A percentile compares a stretch with the other conserved stretches of the same genome.
Evolutionary conservation across 1,140 invertebrate genomes (phyloP).

Genomic region (Sesamia nonagrioides): DNA sequence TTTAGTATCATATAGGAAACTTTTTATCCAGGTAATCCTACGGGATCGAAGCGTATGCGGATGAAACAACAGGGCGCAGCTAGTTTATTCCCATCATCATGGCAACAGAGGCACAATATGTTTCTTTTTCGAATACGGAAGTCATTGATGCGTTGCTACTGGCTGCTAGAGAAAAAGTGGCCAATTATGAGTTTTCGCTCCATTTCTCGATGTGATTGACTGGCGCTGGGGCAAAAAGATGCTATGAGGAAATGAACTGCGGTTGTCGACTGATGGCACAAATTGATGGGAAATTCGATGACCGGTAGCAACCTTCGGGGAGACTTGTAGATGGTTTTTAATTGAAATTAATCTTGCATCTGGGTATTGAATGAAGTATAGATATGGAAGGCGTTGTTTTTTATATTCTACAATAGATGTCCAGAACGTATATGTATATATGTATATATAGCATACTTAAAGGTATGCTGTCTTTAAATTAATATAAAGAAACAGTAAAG

Average conservation of each 20-base stretch:
- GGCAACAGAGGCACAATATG: background rate
- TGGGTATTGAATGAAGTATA: too few relatives aligned
- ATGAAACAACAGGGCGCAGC: too few relatives aligned
- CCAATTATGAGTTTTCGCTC: slow-evolving; percentile 76
- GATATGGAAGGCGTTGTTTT: too few relatives aligned
- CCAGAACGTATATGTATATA: too few relatives aligned
- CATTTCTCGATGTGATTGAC: slow-evolving; percentile 73
- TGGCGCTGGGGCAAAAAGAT: slow-evolving; percentile 59
- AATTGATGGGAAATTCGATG: slow-evolving; percentile 57
- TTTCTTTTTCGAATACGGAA: slow-evolving; percentile 55
- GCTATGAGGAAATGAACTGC: slow-evolving; percentile 62
- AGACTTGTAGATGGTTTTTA: background rate
- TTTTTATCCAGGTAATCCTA: too few relatives aligned
- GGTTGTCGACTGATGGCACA: slow-evolving; percentile 64
- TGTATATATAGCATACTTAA: too few relatives aligned
- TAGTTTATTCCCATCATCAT: background rate
- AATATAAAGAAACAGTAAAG: too few relatives aligned
- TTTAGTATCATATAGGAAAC: too few relatives aligned
- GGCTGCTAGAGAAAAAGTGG: slow-evolving; percentile 59
- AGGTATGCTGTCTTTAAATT: too few relatives aligned
- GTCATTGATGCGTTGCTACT: slow-evolving; percentile 17
- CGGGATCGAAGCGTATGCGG: too few relatives aligned
- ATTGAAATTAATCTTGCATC: too few relatives aligned
- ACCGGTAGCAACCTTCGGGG: background rate
- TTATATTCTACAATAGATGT: too few relatives aligned